Evolutionary conservation across 30 jellyfish, hydroid and myxozoan species (phyloP).

Genomic region (Cassiopea xamachana): DNA sequence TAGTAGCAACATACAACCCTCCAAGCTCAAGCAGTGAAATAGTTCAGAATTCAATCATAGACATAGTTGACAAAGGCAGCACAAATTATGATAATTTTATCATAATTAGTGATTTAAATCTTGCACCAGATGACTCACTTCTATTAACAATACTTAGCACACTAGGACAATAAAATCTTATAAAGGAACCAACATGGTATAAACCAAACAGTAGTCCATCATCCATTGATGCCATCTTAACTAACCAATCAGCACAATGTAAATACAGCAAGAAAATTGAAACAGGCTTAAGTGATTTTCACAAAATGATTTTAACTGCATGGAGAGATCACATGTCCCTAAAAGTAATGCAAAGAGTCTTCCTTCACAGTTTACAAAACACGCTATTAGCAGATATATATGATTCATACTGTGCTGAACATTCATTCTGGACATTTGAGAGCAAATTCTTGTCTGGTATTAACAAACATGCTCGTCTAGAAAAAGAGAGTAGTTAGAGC

Average conservation of each 20-base stretch:
- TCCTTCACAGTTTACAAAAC: background rate
- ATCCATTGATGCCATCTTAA: constrained; percentile 17
- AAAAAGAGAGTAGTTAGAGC: constrained; percentile 7
- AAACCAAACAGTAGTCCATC: constrained; percentile 13
- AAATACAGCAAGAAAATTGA: constrained; percentile 27
- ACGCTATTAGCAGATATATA: background rate
- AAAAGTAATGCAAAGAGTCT: constrained; percentile 2
- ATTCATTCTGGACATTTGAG: constrained; percentile 9
- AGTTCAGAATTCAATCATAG: constrained; percentile 6
- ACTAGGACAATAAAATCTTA: background rate
- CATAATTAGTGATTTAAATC: constrained; percentile 26
- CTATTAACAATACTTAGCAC: background rate
- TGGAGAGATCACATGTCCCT: constrained; percentile 25
- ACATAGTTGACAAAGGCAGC: background rate
- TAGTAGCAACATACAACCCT: background rate
- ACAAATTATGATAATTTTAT: constrained; percentile 9
- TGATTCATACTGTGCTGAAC: background rate
- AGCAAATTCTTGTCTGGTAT: background rate
- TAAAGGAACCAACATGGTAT: constrained; percentile 22
- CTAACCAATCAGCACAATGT: constrained; percentile 13
- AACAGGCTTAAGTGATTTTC: constrained; percentile 30
- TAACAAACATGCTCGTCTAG: constrained; percentile 8
- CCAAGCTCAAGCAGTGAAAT: constrained; percentile 12
- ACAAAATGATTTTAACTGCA: constrained; percentile 33
- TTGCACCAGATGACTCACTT: constrained; percentile 17